phyloP scores from a whole-genome alignment of 1,140 invertebrate species.

The Augochlora pura region DNA sequence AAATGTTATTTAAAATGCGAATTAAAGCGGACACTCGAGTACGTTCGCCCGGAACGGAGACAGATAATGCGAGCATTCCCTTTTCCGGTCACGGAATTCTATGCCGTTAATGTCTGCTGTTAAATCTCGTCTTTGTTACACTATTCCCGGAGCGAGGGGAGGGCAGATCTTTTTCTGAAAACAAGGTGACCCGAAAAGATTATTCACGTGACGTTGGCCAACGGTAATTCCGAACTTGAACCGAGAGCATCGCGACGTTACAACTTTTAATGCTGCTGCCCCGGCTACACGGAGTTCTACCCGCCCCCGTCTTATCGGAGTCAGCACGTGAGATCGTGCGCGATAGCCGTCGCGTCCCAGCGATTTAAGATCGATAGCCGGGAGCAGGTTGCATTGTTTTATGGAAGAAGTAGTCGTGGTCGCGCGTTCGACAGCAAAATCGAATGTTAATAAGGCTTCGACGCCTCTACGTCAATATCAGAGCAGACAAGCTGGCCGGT shows the following conservation, averaged over 20 bases:
- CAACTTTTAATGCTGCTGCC: neutral
- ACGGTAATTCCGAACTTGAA: neutral
- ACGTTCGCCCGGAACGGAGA: neutral
- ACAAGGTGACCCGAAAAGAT: neutral
- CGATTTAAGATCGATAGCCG: slow-evolving; percentile 29
- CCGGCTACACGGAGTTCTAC: neutral
- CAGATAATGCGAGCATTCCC: slow-evolving; percentile 17
- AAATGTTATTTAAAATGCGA: slow-evolving; percentile 18
- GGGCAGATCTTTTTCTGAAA: neutral
- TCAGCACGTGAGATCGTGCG: slow-evolving; percentile 10
- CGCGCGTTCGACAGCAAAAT: neutral
- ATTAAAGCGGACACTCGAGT: neutral
- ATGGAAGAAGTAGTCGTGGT: neutral
- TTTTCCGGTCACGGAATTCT: slow-evolving; percentile 1
- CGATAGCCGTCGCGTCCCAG: neutral
- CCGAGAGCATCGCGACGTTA: neutral
- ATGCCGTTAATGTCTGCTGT: neutral
- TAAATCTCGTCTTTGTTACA: neutral
- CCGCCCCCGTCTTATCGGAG: neutral
- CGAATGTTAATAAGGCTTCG: slow-evolving; percentile 10
- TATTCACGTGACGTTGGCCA: neutral
- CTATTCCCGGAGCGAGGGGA: neutral
- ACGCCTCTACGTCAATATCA: slow-evolving; percentile 1
- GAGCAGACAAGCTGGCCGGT: neutral
- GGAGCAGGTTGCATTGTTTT: neutral